phyloP scores from a whole-genome alignment of 2,797 vertebrate species.

The Agapornis canus region DNA sequence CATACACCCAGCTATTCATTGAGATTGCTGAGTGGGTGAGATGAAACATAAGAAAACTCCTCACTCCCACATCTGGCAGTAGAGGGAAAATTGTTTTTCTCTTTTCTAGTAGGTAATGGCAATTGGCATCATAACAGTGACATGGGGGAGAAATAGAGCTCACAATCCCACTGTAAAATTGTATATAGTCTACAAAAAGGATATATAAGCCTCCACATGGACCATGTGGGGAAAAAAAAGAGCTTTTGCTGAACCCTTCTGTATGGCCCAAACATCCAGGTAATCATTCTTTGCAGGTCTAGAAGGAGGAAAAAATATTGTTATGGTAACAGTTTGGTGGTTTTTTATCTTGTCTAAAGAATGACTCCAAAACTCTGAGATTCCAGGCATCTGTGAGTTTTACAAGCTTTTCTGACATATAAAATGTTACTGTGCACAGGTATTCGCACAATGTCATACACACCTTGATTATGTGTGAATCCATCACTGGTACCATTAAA shows the following conservation, averaged over 20 bases:
- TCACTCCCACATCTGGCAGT: not conserved
- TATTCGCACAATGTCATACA: not conserved
- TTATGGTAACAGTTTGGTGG: rapidly evolving
- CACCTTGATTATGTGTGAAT: not conserved
- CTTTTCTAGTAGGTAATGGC: not conserved
- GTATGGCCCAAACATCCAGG: not conserved
- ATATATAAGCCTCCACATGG: not conserved
- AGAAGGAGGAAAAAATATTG: not conserved
- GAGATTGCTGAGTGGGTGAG: not conserved
- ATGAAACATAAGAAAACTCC: not conserved
- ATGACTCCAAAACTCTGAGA: not conserved
- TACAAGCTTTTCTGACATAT: not conserved
- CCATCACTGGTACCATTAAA: not conserved
- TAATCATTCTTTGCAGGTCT: not conserved
- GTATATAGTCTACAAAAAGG: not conserved
- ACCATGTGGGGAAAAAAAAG: not conserved
- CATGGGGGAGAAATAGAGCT: not conserved
- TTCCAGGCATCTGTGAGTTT: not conserved
- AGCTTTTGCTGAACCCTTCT: not conserved
- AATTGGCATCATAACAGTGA: not conserved
- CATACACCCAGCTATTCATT: not conserved
- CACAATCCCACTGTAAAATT: not conserved
- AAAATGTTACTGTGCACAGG: not conserved
- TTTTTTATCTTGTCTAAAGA: not conserved
- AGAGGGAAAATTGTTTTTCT: not conserved